These are phyloP conservation scores for Lacerta agilis DNA, from an alignment of 2,797 vertebrate species.

Conservation along the genomic window DNA sequence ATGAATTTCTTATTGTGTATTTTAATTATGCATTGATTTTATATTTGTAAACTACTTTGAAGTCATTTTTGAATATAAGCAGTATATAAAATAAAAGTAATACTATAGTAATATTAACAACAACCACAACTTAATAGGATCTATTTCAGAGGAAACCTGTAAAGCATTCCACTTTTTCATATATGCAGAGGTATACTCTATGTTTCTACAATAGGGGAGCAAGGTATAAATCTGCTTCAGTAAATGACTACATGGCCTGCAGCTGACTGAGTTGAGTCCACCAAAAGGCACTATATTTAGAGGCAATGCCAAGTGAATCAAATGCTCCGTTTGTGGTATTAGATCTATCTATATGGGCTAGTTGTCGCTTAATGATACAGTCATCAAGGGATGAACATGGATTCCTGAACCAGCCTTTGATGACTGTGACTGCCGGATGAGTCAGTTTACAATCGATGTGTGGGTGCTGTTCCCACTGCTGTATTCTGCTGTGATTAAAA, in stretches of 20 bases:
- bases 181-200: background rate
- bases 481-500: no score
- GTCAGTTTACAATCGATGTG: background rate
- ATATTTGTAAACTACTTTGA: no score
- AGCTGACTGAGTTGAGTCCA: background rate
- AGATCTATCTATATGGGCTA: background rate
- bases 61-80: no score
- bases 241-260: background rate
- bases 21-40: no score
- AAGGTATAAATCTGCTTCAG: background rate
- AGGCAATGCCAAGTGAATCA: background rate
- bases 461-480: background rate
- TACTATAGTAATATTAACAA: no score
- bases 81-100: no score
- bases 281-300: background rate
- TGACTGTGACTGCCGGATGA: background rate
- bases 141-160: no score
- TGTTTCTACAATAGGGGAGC: background rate
- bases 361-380: background rate
- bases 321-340: background rate
- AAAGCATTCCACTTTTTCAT: background rate
- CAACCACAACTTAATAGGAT: no score
- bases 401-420: background rate
- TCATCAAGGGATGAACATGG: background rate
- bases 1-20: no score